Base-by-base conservation (phyloP, 2,113 vertebrate species). In the Lonchura striata region DNA sequence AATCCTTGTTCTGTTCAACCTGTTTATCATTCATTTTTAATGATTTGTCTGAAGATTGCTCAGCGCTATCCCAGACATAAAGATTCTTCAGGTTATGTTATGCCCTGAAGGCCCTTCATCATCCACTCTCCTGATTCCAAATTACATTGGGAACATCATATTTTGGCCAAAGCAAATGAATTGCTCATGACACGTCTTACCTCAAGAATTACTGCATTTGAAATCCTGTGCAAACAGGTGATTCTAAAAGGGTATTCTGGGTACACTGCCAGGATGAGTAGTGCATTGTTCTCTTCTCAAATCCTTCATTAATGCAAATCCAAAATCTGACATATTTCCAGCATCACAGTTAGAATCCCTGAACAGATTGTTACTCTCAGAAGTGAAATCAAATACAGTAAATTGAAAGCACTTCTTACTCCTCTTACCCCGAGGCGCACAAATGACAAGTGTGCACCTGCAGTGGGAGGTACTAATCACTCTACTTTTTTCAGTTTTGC, bases 331-430 rank as follows among this genome's bases (percentile, higher is more conserved):
- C 31, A 79, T 41, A 85, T 30, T 89, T 90, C 66, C 35, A 76
- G 81, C 1, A 2, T 79, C 87, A 89, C 49, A 80, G 49, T 80
- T 72, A 80, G 78, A 89, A 59, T 86, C 84, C 84, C 93, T 82
- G 61, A 91, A 89, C 91, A 95, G 89, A 92, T 61, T 96, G 84
- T 65, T 88, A 42, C 13, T 90, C 81, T 94, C 78, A 74, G 91
- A 95, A 90, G 63, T 9, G 9, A 92, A 91, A 95, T 85, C 81
- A 92, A 91, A 95, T 57, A 91, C 46, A 63, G 53, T 28, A 72
- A 92, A 95, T 69, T 11, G 14, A 87, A 86, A 94, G 66, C 25
- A 82, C 33, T 91, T 89, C 81, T 85, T 65, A 61, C 76, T 94
- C n/a, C 18, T 85, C 31, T 82, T 90, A 47, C 59, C 91, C 74